Evolutionary conservation across 37 sponge, comb jelly and placozoan species (phyloP).

Genomic region (Aplysina aerophoba): DNA sequence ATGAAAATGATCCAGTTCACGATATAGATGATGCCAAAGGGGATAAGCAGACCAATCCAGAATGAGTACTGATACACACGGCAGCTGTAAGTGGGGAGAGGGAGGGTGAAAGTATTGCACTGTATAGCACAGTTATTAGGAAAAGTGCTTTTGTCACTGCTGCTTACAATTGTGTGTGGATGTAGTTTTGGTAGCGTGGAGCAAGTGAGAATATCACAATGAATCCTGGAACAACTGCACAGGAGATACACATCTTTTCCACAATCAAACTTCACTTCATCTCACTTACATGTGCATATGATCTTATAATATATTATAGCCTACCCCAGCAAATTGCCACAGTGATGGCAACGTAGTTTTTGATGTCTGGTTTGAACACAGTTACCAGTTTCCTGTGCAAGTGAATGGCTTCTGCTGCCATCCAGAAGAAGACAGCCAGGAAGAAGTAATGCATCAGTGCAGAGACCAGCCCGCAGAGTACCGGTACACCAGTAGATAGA

Average conservation of each 20-base stretch:
- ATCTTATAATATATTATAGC: not conserved
- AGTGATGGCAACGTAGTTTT: conserved; percentile 3
- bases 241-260: too few relatives aligned
- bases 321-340: conserved; percentile 39
- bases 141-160: too few relatives aligned
- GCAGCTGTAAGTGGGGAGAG: not conserved
- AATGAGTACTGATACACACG: conserved; percentile 11
- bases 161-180: conserved; percentile 4
- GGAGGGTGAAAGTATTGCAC: too few relatives aligned
- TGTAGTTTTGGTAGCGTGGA: not conserved
- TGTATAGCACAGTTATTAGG: not conserved
- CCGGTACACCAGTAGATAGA: not conserved
- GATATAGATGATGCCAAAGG: conserved; percentile 25
- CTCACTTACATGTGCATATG: too few relatives aligned
- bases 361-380: conserved; percentile 1
- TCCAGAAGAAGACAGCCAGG: conserved; percentile 36
- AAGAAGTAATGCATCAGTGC: conserved; percentile 56
- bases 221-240: too few relatives aligned
- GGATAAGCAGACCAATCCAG: not conserved
- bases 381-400: conserved; percentile 33
- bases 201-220: too few relatives aligned
- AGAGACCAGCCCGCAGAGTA: conserved; percentile 24
- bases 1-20: conserved; percentile 20
- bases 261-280: too few relatives aligned
- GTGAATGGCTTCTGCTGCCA: conserved; percentile 33